Percentiles rank a stretch among this genome's conserved stretches.
These are phyloP conservation scores for Actinia equina DNA, from an alignment of 64 coral and sea anemone species.

Conservation along the genomic window DNA sequence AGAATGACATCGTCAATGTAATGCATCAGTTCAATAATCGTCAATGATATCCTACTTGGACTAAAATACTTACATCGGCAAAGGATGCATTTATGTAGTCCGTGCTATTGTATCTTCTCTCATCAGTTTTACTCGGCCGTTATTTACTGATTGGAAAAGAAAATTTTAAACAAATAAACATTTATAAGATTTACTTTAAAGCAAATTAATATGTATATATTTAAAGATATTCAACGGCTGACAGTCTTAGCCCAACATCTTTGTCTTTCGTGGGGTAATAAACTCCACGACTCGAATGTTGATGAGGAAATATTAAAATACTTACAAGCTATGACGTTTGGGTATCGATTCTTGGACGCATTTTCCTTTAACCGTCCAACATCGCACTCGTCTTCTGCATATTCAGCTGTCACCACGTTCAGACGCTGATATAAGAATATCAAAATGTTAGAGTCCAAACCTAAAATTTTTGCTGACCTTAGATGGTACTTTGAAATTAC, in stretches of 20 bases:
- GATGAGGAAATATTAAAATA: not conserved
- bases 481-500: not conserved
- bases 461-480: no score
- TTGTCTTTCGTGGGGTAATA: not conserved
- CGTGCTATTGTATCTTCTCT: not conserved
- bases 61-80: constrained; percentile 37
- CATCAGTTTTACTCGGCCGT: not conserved
- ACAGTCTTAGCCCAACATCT: no score
- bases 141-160: not conserved
- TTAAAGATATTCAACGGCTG: no score
- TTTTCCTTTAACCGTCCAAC: not conserved
- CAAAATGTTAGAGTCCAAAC: not conserved
- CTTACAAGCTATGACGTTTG: not conserved
- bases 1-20: not conserved
- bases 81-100: constrained; percentile 50
- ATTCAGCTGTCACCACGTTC: not conserved
- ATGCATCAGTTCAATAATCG: not conserved
- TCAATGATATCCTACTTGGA: no score
- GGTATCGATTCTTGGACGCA: not conserved
- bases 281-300: not conserved
- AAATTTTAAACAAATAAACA: not conserved
- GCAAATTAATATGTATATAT: no score
- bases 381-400: not conserved
- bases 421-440: not conserved
- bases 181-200: no score